Conservation (phyloP, 2,888 invertebrate genomes). For the Agonopterix subpropinquella region DNA sequence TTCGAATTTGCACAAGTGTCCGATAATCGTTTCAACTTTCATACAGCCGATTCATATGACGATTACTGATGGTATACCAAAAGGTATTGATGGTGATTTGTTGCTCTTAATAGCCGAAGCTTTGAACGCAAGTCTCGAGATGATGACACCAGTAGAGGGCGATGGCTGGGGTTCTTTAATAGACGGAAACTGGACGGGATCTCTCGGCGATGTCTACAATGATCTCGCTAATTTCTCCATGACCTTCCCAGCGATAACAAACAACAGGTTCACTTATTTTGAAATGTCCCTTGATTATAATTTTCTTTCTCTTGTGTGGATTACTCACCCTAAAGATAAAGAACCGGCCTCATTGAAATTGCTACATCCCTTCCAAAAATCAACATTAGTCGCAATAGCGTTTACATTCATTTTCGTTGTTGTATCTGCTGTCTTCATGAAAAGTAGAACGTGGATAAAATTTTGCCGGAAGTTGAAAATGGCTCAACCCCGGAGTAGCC, state of each 20-base stretch:
- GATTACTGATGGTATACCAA: conserved; percentile 29
- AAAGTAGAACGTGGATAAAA: conserved; percentile 22
- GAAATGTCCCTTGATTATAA: conserved; percentile 45
- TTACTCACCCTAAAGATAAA: conserved; percentile 37
- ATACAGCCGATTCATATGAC: conserved; percentile 47
- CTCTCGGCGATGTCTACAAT: conserved; percentile 46
- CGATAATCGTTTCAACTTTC: conserved; percentile 47
- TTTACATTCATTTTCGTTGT: conserved; percentile 38
- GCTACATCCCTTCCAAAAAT: conserved; percentile 39
- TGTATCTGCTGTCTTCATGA: conserved; percentile 28
- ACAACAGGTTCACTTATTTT: conserved; percentile 37
- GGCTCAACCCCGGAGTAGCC: conserved; percentile 17
- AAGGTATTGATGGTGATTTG: conserved; percentile 51
- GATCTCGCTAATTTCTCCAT: conserved; percentile 57
- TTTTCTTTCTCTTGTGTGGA: conserved; percentile 35
- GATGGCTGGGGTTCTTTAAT: conserved; percentile 47
- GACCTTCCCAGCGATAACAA: conserved; percentile 48
- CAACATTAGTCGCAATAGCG: conserved; percentile 31
- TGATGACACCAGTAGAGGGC: conserved; percentile 42
- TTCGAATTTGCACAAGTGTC: conserved; percentile 40
- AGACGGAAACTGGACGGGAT: conserved; percentile 50
- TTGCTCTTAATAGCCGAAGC: conserved; percentile 34
- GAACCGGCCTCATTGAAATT: conserved; percentile 47
- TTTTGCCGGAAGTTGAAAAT: conserved; percentile 17
- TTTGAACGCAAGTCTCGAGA: conserved; percentile 40